A percentile compares a stretch with the other conserved stretches of the same genome.
These are phyloP conservation scores for Leucoma salicis DNA, from an alignment of 2,888 invertebrate genomes.

Conservation along the genomic window DNA sequence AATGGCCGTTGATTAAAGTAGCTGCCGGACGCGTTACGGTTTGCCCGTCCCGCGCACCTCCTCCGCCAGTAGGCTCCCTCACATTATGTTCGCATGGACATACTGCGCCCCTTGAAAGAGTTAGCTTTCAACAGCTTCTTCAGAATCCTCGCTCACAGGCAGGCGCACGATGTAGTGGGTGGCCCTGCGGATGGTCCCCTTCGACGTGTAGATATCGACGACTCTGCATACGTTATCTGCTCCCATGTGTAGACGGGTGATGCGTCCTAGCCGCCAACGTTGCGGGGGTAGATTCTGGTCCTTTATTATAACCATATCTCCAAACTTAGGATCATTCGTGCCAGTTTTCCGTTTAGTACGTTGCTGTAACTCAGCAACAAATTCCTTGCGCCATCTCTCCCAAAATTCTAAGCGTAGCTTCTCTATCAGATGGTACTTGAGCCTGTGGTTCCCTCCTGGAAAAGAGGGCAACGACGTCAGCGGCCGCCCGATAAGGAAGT, in stretches of 20 bases:
- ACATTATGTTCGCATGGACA: too few relatives aligned
- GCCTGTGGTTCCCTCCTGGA: not conserved
- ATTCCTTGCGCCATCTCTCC: not conserved
- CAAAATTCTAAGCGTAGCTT: not conserved
- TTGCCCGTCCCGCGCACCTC: too few relatives aligned
- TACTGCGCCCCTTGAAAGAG: not conserved
- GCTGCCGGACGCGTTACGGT: too few relatives aligned
- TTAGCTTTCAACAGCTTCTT: not conserved
- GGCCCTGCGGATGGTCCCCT: constrained; percentile 1
- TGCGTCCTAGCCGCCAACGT: constrained; percentile 4
- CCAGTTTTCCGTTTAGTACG: not conserved
- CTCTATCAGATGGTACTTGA: not conserved
- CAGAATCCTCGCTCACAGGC: not conserved
- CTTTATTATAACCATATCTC: constrained; percentile 10
- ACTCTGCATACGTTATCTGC: constrained; percentile 1
- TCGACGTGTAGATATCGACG: constrained; percentile 3
- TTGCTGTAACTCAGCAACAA: not conserved
- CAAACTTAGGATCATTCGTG: not conserved
- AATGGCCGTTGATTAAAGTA: too few relatives aligned
- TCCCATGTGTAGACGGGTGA: not conserved
- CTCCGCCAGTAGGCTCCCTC: too few relatives aligned
- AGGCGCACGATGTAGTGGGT: not conserved
- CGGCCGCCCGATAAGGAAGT: constrained; percentile 4
- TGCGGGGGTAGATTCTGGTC: constrained; percentile 1
- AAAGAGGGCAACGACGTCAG: too few relatives aligned